Base-by-base conservation (phyloP, 2,888 invertebrate species). In the Xiphydria camelus region DNA sequence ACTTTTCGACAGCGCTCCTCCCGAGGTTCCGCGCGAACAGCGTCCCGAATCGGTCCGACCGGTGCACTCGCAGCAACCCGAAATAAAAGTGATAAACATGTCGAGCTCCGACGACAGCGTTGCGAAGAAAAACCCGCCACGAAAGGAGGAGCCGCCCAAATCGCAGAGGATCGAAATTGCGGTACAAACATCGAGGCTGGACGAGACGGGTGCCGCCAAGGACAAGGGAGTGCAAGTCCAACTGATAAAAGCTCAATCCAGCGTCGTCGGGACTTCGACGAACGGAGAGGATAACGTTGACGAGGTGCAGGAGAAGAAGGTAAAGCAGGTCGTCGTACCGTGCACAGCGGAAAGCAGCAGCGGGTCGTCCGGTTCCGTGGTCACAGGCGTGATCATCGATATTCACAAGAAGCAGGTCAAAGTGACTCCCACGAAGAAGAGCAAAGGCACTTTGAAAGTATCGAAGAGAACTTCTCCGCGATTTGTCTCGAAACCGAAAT, bases 31-130 rank as follows among this genome's bases (percentile, higher is more conserved):
- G n/a, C n/a, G n/a, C n/a, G n/a, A n/a, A n/a, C n/a, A n/a, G n/a
- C n/a, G n/a, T n/a, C n/a, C n/a, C n/a, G n/a, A n/a, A n/a, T n/a
- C n/a, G n/a, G n/a, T n/a, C n/a, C n/a, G n/a, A n/a, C 29, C 29
- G 15, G 12, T 15, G 1, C 12, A 15, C 6, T 10, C 12, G 15
- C 12, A 5, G 4, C 15, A 12, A 10, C 63, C 71, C 1, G 73
- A 73, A 50, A 64, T 73, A 19, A 61, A 61, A 44, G 68, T 73
- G 2, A 66, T 73, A 38, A 68, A 69, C 45, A 57, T 67, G 55
- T 64, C 68, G 4, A 52, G 51, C 12, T 51, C 44, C 9, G 62
- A 61, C 0, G 54, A 62, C 4, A 45, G 32, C 2, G 14, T 4
- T 4, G 51, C 48, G n/a, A 58, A 43, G 9, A 35, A 41, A 4